Evolutionary conservation across 1,140 invertebrate species (phyloP), one percentile per base, ranked within the genome.

Genomic region (Stegodyphus mimosarum): DNA sequence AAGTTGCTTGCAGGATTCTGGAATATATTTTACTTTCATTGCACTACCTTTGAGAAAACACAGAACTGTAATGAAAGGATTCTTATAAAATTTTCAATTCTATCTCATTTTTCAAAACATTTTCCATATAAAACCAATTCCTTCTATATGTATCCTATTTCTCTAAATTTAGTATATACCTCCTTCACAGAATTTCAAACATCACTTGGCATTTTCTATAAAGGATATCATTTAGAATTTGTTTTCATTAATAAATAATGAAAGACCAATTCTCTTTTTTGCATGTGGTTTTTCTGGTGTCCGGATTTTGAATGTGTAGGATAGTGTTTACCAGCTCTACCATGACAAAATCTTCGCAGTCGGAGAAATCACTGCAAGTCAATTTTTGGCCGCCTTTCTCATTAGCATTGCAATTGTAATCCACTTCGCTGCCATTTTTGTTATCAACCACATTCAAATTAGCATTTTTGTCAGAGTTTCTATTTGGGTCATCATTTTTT

Each of bases 281-380:
- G 49, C 18, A 48, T 72, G 17, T 13, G 2, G 18, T 33, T 69
- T 15, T 10, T 3, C 17, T 69, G 67, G n/a, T 17, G 33, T 33
- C 15, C 15, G 15, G 33, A 69, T 17, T 15, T 69, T 69, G 15
- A 69, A 69, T n/a, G 33, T 33, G 10, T n/a, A 55, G n/a, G 52
- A 13, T 64, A 11, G 6, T 63, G 92, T 91, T 93, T 92, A 94
- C 93, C 93, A 94, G 92, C 90, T 94, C 94, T 91, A 94, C 93
- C 93, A 94, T 93, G 90, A 94, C 94, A 92, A 94, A 95, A 90
- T 94, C 94, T 87, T 94, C 93, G 87, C 92, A 91, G 69, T 91
- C 92, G 87, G 92, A 93, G 66, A 90, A 91, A 33, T 51, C 55
- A 48, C 74, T 60, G 6, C 13, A 63, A 17, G 48, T 78, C 13